Conservation (phyloP, 1,140 invertebrate genomes). For the Zaprionus tsacasi region DNA sequence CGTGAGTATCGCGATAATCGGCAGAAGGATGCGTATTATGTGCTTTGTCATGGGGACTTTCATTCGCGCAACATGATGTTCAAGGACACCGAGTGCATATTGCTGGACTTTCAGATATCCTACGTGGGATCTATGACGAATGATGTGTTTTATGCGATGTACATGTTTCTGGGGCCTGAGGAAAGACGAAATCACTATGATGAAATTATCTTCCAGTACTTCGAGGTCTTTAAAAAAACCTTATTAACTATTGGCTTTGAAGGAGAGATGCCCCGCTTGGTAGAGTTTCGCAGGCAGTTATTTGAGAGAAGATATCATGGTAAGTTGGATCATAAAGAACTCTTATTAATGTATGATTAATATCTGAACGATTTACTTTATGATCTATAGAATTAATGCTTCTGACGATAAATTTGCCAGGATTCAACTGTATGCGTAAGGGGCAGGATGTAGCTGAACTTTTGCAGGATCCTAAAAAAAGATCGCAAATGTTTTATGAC, state of each 20-base stretch:
- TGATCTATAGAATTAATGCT: too few relatives aligned
- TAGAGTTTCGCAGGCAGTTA: slow-evolving; percentile 17
- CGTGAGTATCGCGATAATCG: slow-evolving; percentile 28
- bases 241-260: slow-evolving; percentile 26
- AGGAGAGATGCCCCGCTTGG: slow-evolving; percentile 22
- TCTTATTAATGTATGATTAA: too few relatives aligned
- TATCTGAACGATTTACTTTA: too few relatives aligned
- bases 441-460: too few relatives aligned
- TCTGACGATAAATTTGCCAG: slow-evolving; percentile 36
- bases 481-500: slow-evolving; percentile 35
- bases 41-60: slow-evolving; percentile 44
- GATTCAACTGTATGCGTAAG: slow-evolving; percentile 13
- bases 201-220: slow-evolving; percentile 39
- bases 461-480: too few relatives aligned
- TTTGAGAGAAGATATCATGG: slow-evolving; percentile 6
- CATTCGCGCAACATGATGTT: slow-evolving; percentile 44
- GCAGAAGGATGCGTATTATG: slow-evolving; percentile 32
- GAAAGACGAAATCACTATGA: slow-evolving; percentile 6
- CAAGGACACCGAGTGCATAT: slow-evolving; percentile 29
- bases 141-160: slow-evolving; percentile 34
- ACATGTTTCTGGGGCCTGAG: slow-evolving; percentile 26
- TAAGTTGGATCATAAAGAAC: neutral
- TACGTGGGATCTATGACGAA: slow-evolving; percentile 32
- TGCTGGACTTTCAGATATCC: slow-evolving; percentile 39
- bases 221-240: slow-evolving; percentile 16